Percentiles rank a stretch among this genome's conserved stretches.
Conservation (phyloP, 2,888 invertebrate genomes). For the Rhamphomyia laevipes region DNA sequence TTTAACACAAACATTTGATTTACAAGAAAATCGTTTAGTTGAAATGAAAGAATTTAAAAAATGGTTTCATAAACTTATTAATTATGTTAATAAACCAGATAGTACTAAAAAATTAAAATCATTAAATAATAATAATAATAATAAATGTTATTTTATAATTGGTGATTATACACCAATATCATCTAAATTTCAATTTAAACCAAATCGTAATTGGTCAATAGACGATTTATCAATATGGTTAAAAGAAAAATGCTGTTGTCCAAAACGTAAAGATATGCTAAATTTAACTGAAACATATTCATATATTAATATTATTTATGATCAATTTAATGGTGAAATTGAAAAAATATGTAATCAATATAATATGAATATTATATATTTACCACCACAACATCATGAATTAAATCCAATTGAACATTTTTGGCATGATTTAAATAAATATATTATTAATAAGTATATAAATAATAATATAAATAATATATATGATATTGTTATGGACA, state of each 20-base stretch:
- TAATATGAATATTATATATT: not conserved
- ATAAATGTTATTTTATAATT: not conserved
- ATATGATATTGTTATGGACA: not conserved
- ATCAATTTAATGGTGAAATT: no score
- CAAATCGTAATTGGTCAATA: not conserved
- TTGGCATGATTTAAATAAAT: not conserved
- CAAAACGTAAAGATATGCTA: no score
- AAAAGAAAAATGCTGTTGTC: no score
- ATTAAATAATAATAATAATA: no score
- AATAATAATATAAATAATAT: not conserved
- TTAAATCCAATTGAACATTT: not conserved
- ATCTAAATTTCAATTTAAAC: not conserved
- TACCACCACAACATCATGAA: not conserved
- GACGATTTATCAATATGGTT: not conserved
- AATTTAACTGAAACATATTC: no score
- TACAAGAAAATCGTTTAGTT: not conserved
- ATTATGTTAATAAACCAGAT: not conserved
- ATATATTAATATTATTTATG: no score
- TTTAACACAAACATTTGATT: no score
- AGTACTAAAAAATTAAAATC: no score
- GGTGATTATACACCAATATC: not conserved
- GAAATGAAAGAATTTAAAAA: not conserved
- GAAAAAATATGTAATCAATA: no score
- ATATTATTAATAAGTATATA: not conserved
- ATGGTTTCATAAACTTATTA: not conserved